These are phyloP conservation scores for Ophraella communa DNA, from an alignment of 2,888 invertebrate genomes.

Conservation along the genomic window DNA sequence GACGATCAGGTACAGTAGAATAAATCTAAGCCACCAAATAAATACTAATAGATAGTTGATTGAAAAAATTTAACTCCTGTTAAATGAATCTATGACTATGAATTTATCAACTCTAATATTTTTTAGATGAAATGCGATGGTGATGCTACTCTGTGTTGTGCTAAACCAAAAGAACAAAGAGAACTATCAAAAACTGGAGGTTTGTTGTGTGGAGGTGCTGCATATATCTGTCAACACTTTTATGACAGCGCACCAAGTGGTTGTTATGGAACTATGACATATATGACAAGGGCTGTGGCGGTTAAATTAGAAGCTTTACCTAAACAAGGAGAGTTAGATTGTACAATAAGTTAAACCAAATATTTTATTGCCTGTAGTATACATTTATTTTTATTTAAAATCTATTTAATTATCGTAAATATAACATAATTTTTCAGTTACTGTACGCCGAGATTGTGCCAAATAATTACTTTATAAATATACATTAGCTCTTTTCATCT, in stretches of 20 bases:
- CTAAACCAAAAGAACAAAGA: conserved; percentile 72
- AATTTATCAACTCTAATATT: too few species aligned
- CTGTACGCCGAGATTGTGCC: background rate
- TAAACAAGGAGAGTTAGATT: conserved; percentile 79
- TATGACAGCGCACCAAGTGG: conserved; percentile 99
- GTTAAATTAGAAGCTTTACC: conserved; percentile 77
- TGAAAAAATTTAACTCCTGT: too few species aligned
- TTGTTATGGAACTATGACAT: conserved; percentile 96
- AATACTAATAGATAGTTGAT: too few species aligned
- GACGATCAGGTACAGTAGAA: conserved; percentile 89
- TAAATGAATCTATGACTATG: too few species aligned
- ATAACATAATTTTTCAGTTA: too few species aligned
- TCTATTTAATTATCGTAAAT: too few species aligned
- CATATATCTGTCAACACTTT: conserved; percentile 94
- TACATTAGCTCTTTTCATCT: too few species aligned
- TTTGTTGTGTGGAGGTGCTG: conserved; percentile 88
- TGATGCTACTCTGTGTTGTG: conserved; percentile 93
- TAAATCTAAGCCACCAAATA: too few species aligned
- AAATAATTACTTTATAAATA: background rate
- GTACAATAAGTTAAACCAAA: conserved; percentile 71
- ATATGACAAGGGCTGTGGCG: conserved; percentile 86
- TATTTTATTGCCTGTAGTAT: too few species aligned
- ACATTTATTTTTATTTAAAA: too few species aligned
- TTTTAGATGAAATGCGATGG: conserved; percentile 84
- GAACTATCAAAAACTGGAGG: conserved; percentile 68